Evolutionary conservation across 2,113 vertebrate genomes (phyloP), one percentile per base, ranked within the genome.

Genomic region (Sinosuthora webbiana): DNA sequence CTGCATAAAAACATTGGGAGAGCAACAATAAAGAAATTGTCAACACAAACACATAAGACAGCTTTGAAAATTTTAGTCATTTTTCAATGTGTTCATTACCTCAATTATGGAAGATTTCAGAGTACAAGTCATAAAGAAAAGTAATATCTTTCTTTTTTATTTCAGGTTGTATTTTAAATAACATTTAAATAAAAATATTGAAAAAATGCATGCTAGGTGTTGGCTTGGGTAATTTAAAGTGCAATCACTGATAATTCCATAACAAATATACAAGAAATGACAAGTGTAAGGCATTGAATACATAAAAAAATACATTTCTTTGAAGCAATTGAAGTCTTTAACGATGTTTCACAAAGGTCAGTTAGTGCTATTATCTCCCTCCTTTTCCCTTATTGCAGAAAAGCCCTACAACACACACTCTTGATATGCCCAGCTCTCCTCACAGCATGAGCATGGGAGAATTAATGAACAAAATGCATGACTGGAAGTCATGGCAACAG

Each of bases 1-100:
- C 97, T 97, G 63, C 50, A 96, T 35, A 83, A 63, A 95, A 91
- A 96, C 10, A 93, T 93, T 17, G 19, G 30, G 65, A 96, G 24
- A 57, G 10, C 7, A 83, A 67, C 39, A 77, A 62, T 86, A 12
- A 11, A 21, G 41, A 64, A 59, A 16, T 6, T 47, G 17, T 59
- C 27, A 89, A 52, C 9, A 49, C 4, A 85, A 79, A 60, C 31
- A 53, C 6, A 41, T 60, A 80, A 63, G 10, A 62, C 6, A 62
- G 10, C 12, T 69, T 50, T 23, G 28, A 89, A 93, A 68, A 44
- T 87, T 91, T 41, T 45, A 33, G 25, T 73, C 1, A 28, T 57
- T 76, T 82, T 71, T 68, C 52, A 65, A 5, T 45, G 23, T 21
- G 39, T 67, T 70, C 4, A 4, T 56, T 67, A 59, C 4, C 28